Evolutionary conservation across 2,113 vertebrate species (phyloP).

Genomic region (Rhodinocichla rosea): DNA sequence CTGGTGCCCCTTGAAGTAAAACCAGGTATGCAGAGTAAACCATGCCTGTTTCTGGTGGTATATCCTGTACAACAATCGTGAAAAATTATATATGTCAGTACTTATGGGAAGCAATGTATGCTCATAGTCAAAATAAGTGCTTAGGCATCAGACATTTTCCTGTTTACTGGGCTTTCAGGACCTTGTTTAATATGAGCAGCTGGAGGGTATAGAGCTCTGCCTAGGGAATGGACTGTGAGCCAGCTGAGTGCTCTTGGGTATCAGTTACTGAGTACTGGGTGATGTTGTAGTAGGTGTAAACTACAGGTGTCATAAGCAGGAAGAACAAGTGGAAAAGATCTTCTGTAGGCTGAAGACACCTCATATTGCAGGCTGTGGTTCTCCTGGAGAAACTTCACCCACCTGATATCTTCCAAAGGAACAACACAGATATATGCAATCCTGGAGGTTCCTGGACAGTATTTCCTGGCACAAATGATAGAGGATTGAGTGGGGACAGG

Average conservation of each 20-base stretch:
- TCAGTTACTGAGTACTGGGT: background rate
- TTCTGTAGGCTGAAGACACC: background rate
- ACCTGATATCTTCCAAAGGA: background rate
- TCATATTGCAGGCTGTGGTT: background rate
- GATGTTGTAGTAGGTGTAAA: background rate
- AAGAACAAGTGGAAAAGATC: background rate
- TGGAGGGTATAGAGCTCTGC: background rate
- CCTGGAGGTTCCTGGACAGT: background rate
- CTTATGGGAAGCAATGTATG: background rate
- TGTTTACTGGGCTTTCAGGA: background rate
- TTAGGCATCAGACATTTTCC: background rate
- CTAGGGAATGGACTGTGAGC: background rate
- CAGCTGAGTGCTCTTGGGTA: background rate
- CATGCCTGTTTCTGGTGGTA: background rate
- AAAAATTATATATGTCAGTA: constrained; percentile 16
- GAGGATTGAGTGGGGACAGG: background rate
- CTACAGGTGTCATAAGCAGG: background rate
- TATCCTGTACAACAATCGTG: background rate
- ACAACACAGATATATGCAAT: background rate
- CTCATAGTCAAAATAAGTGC: background rate
- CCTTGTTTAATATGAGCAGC: background rate
- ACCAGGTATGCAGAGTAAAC: background rate
- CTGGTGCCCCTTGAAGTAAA: background rate
- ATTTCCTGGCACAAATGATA: background rate
- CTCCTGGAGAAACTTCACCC: background rate